Evolutionary conservation across 2,113 vertebrate species (phyloP), one percentile per base, ranked within the genome.

Genomic region (Sitta europaea): DNA sequence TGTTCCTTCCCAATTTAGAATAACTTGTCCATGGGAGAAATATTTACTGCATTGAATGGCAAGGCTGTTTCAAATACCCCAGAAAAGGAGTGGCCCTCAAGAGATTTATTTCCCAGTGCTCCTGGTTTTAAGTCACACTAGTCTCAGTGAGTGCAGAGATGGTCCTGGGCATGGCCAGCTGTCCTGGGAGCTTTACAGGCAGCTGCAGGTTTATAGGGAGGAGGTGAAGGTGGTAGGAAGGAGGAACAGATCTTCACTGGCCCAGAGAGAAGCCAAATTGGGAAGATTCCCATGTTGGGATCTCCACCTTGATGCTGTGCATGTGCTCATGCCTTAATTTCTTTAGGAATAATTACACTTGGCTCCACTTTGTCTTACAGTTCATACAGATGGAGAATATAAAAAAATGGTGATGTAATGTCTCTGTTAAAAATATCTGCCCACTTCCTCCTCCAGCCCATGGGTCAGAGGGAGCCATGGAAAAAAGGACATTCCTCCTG

Each of bases 341-440:
- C 68, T 91, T 67, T 31, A 81, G 61, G 53, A 87, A 54, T 79
- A 79, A 66, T 87, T 81, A 47, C 55, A 17, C 35, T 72, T 88
- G 77, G 74, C 50, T 61, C 48, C 33, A 59, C 6, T 78, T 65
- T 6, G 28, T 43, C 55, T 47, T 61, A 24, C 21, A 45, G 53
- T 43, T 84, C 40, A 5, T 79, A 65, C 73, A 87, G 70, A 91
- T 90, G 90, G 62, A 90, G 85, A 77, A 61, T 70, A 75, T 90
- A 43, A 73, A 78, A 73, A 23, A 61, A 36, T 18, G 18, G 33
- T 94, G 94, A 95, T 66, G 94, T 76, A 55, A 96, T 79, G 70
- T 91, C 81, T 90, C 71, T 1, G 1, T 79, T 53, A 79, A 79
- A 92, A 95, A 95, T 79, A 82, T 91, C 92, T 92, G 84, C 80